Conservation (phyloP, 2,888 invertebrate genomes). For the Acanthosepion lycidas region DNA sequence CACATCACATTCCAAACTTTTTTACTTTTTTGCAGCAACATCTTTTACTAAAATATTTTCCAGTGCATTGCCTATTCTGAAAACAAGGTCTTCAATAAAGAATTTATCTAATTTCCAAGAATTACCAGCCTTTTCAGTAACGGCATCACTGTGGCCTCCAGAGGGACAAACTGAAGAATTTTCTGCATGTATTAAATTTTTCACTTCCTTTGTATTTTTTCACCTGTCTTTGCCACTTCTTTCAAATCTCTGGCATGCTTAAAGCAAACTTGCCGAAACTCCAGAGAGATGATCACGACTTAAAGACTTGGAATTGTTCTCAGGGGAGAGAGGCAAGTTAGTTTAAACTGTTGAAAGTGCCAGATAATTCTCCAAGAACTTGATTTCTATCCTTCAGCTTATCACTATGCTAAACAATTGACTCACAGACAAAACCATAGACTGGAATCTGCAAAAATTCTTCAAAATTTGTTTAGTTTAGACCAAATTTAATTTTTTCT, state of each 20-base stretch:
- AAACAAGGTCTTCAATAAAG: conserved; percentile 33
- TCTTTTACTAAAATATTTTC: conserved; percentile 16
- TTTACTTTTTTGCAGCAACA: background rate
- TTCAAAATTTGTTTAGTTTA: background rate
- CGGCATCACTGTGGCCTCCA: background rate
- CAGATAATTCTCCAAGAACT: background rate
- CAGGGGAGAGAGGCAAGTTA: background rate
- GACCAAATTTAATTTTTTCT: conserved; percentile 10
- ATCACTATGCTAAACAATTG: background rate
- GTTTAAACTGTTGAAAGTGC: background rate
- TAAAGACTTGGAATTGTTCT: background rate
- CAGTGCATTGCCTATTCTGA: background rate
- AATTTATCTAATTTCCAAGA: conserved; percentile 15
- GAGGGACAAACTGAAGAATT: background rate
- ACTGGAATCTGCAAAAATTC: background rate
- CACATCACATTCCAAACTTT: background rate
- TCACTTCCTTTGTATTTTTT: background rate
- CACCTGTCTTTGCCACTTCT: background rate
- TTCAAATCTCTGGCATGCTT: background rate
- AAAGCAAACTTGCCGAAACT: background rate
- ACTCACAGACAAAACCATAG: conserved; percentile 14
- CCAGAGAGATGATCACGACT: background rate
- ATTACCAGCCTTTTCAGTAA: conserved; percentile 11
- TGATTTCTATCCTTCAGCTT: background rate
- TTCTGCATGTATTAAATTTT: conserved; percentile 2